These are phyloP conservation scores for Lycaena phlaeas DNA, from an alignment of 2,888 invertebrate species.

Conservation along the genomic window DNA sequence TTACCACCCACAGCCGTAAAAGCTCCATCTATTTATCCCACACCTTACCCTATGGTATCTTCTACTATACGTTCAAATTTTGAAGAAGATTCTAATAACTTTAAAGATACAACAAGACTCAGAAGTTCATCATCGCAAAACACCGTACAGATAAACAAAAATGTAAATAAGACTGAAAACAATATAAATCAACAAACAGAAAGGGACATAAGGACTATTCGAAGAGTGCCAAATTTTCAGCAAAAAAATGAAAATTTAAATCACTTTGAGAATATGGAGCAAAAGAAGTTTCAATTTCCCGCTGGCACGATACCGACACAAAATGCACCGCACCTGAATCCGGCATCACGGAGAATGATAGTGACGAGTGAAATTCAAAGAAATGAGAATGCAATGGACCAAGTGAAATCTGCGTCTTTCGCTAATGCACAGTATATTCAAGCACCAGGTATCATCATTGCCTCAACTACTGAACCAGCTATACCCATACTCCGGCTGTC, in stretches of 20 bases:
- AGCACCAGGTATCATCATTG: constrained; percentile 39
- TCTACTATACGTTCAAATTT: constrained; percentile 35
- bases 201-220: constrained; percentile 33
- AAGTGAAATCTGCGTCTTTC: constrained; percentile 39
- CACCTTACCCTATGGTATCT: constrained; percentile 42
- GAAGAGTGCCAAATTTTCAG: constrained; percentile 32
- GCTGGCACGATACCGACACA: constrained; percentile 23
- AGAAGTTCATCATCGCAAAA: background rate
- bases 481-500: constrained; percentile 66
- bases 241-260: constrained; percentile 35
- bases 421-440: constrained; percentile 39
- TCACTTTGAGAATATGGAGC: constrained; percentile 9
- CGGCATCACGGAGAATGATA: constrained; percentile 42
- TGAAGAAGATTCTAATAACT: constrained; percentile 27
- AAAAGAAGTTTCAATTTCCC: constrained; percentile 28
- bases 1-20: constrained; percentile 48
- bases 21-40: constrained; percentile 40
- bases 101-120: constrained; percentile 3
- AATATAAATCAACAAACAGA: constrained; percentile 22
- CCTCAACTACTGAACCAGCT: constrained; percentile 60
- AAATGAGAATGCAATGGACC: constrained; percentile 37
- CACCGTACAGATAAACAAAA: constrained; percentile 1
- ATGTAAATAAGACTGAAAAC: constrained; percentile 7
- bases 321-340: constrained; percentile 29
- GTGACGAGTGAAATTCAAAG: constrained; percentile 43